Base-by-base conservation (phyloP, 2,113 vertebrate genomes). In the Amia ocellicauda region DNA sequence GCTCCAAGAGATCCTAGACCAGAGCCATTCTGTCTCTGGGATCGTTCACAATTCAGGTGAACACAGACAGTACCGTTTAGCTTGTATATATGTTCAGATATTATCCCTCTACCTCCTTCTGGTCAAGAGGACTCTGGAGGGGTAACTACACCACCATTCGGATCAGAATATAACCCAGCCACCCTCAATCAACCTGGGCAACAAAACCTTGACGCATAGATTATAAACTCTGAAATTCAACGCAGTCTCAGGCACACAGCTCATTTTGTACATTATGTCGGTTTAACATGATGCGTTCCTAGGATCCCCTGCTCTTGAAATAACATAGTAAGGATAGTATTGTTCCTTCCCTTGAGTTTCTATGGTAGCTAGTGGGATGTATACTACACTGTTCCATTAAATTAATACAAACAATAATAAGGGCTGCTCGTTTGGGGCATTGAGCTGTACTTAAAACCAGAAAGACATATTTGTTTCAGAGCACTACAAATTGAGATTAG, bases 291-390 rank as follows among this genome's bases (percentile, higher is more conserved):
- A 89, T 83, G 84, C 87, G 85, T 87, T 72, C 22, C 80, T 86
- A 75, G 80, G 83, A 89, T 85, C 86, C 85, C n/a, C 43, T 54
- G 70, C 74, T 83, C 83, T 85, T 82, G 85, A 88, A 88, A 86
- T 80, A 80, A n/a, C n/a, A n/a, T n/a, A n/a, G n/a, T n/a, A n/a
- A 75, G 83, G 69, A 76, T 69, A 70, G 84, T 78, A 67, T 80
- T 84, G 86, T 86, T 85, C 84, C 85, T 86, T 87, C 86, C 84
- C 84, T 83, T 64, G 78, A 71, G 74, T 16, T 22, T 7, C 41
- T 7, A 10, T 24, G 45, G n/a, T n/a, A 76, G 66, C 20, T 60
- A 55, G 69, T 74, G 45, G 66, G 73, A 78, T 60, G 17, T 65
- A 60, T 20, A 27, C 20, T 65, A 29, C 16, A 4, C 27, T 27